Evolutionary conservation across 2,113 vertebrate species (phyloP).

Genomic region (Ellobius talpinus): DNA sequence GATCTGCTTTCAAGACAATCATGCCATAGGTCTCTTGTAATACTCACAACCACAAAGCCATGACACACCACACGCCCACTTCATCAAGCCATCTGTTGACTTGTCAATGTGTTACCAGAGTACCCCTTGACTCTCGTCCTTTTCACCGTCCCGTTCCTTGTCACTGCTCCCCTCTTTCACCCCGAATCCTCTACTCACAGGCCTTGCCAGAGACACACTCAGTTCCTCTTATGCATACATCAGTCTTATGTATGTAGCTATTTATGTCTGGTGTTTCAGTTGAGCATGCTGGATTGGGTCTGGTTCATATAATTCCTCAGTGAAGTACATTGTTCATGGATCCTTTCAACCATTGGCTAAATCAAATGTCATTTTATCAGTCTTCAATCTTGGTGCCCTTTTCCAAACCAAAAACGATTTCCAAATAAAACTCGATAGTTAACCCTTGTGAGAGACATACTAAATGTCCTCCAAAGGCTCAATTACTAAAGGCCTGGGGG

Average conservation of each 20-base stretch:
- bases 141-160: not conserved
- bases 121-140: accelerated
- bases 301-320: not conserved
- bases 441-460: not conserved
- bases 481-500: not conserved
- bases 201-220: not conserved
- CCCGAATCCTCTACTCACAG: not conserved
- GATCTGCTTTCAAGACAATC: not conserved
- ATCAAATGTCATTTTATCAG: not conserved
- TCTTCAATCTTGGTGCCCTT: not conserved
- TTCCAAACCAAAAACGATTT: not conserved
- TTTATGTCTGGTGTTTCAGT: not conserved
- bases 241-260: not conserved
- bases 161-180: no score
- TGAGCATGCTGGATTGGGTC: not conserved
- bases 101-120: not conserved
- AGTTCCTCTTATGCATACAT: no score
- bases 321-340: not conserved
- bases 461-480: not conserved
- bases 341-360: not conserved
- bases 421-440: not conserved
- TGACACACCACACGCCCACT: not conserved
- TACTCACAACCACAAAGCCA: not conserved
- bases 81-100: not conserved
- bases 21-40: not conserved